phyloP scores from a whole-genome alignment of 2,113 vertebrate species.

The Sander vitreus region DNA sequence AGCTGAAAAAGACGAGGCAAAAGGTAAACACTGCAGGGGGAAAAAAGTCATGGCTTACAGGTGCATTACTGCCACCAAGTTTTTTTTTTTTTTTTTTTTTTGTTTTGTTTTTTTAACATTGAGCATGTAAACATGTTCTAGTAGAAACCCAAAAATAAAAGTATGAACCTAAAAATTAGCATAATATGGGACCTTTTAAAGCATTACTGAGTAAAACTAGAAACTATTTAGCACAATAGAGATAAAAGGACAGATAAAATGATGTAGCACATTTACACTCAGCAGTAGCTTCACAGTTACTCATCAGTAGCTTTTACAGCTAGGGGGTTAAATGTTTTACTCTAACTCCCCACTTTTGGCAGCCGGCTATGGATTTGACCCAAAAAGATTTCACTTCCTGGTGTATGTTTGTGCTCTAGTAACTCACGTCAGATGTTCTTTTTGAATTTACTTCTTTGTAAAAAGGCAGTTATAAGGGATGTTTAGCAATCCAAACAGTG shows the following conservation, averaged over 20 bases:
- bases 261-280: neutral
- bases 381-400: neutral
- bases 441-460: neutral
- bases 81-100: too few relatives aligned
- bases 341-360: neutral
- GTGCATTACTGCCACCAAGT: too few relatives aligned
- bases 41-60: too few relatives aligned
- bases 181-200: neutral
- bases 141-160: too few relatives aligned
- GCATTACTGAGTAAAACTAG: slow-evolving; percentile 1
- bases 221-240: neutral
- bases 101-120: too few relatives aligned
- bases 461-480: too few relatives aligned
- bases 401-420: neutral
- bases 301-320: slow-evolving; percentile 31
- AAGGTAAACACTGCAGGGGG: too few relatives aligned
- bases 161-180: too few relatives aligned
- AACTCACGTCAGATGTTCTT: neutral
- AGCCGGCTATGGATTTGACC: neutral
- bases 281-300: neutral
- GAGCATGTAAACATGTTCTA: too few relatives aligned
- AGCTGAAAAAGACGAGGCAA: too few relatives aligned
- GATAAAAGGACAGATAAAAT: neutral
- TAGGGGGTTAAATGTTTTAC: slow-evolving; percentile 1
- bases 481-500: neutral